A percentile compares a stretch with the other conserved stretches of the same genome.
phyloP scores from a whole-genome alignment of 1,140 invertebrate genomes.

The Linepithema humile region DNA sequence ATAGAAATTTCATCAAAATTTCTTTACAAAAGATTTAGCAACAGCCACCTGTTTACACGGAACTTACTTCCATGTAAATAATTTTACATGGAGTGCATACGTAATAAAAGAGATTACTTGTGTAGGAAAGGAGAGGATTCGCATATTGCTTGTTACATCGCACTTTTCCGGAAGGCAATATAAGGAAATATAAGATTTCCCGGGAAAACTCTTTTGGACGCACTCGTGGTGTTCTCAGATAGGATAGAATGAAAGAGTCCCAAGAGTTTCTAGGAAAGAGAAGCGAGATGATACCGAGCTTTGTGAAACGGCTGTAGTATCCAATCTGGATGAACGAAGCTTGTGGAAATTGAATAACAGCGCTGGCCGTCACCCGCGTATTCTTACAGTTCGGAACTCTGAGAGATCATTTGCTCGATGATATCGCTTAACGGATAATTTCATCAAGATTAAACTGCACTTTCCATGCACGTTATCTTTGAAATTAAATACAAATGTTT shows the following conservation, averaged over 20 bases:
- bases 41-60: no score
- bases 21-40: no score
- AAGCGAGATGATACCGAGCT: not conserved
- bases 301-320: slow-evolving; percentile 12
- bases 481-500: not conserved
- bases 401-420: not conserved
- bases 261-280: not conserved
- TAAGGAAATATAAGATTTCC: slow-evolving; percentile 28
- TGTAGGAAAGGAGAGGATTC: no score
- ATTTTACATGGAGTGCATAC: no score
- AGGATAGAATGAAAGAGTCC: slow-evolving; percentile 1
- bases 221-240: not conserved
- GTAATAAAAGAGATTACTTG: no score
- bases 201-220: not conserved
- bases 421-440: not conserved
- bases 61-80: no score
- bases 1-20: no score
- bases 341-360: slow-evolving; percentile 41
- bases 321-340: slow-evolving; percentile 33
- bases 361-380: not conserved
- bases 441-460: not conserved
- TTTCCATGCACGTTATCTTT: not conserved
- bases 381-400: not conserved
- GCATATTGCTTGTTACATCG: not conserved
- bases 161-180: not conserved